Evolutionary conservation across 2,888 invertebrate genomes (phyloP).

Genomic region (Pristionchus exspectatus): DNA sequence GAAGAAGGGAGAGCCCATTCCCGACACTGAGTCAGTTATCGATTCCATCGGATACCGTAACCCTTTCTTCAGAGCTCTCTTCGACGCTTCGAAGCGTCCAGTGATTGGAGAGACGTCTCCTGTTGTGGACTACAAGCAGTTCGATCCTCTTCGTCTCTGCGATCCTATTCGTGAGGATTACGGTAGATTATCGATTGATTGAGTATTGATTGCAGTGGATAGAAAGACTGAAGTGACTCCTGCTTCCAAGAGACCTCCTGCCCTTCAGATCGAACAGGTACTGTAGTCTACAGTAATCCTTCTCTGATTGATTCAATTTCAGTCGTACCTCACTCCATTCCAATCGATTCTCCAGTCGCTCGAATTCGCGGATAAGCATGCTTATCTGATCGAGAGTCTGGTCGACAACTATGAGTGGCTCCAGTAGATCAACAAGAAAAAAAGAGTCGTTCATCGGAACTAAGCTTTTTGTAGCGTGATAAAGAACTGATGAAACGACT

Average conservation of each 20-base stretch:
- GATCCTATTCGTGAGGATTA: constrained; percentile 51
- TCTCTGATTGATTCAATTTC: neutral
- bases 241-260: constrained; percentile 20
- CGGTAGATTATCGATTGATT: constrained; percentile 31
- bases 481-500: constrained; percentile 50
- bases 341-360: constrained; percentile 53
- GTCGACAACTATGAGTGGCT: constrained; percentile 53
- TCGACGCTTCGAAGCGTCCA: constrained; percentile 44
- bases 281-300: neutral
- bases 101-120: constrained; percentile 35
- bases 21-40: constrained; percentile 48
- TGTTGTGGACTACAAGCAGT: constrained; percentile 16
- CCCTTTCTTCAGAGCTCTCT: constrained; percentile 16
- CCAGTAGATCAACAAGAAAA: constrained; percentile 30
- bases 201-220: constrained; percentile 27
- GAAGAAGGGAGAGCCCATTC: constrained; percentile 53
- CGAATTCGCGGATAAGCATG: constrained; percentile 50
- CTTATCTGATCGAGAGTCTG: constrained; percentile 47
- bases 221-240: constrained; percentile 43
- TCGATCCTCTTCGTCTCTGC: constrained; percentile 37
- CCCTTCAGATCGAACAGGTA: constrained; percentile 39
- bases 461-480: constrained; percentile 38
- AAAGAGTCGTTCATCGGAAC: constrained; percentile 48
- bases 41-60: constrained; percentile 11
- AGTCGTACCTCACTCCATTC: constrained; percentile 52